Evolutionary conservation across 2,113 vertebrate genomes (phyloP), one percentile per base, ranked within the genome.

Genomic region (Nothoprocta pentlandii): DNA sequence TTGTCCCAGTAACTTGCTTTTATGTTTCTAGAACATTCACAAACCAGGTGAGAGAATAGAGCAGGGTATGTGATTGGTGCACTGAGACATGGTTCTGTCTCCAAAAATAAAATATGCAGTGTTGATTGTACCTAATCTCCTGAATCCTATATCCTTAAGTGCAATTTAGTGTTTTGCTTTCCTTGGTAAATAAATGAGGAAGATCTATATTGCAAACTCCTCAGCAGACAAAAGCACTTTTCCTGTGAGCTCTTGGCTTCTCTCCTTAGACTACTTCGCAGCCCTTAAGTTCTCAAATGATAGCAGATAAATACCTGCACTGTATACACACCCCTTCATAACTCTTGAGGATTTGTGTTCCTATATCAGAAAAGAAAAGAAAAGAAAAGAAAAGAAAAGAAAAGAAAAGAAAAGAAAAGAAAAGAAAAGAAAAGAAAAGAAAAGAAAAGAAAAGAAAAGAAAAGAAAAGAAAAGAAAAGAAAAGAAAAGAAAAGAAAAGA

Each of bases 121-220:
- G 0, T 34, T 26, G 10, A 16, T 5, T 20, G 12, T 44, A 21
- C 14, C 6, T 25, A n/a, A 53, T 53, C 11, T 61, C 34, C 54
- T 2, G 2, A 0, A 25, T 90, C 25, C 17, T 66, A 2, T 17
- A 20, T 7, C 2, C 69, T 54, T 20, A 9, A 0, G 0, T 39
- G 41, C 36, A 74, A 2, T 5, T 30, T 59, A 23, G 19, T 63
- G 21, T 26, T 87, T 84, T 75, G 47, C 41, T 28, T 81, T 89
- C 56, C 26, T 44, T 36, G 85, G 32, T 68, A 46, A 46, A 68
- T 51, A 34, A 69, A 28, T 5, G 9, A 73, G 32, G 23, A 41
- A 66, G 1, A 6, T 46, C 12, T 73, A 16, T 53, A 6, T 16
- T 8, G 2, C 20, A 61, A 73, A 66, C 69, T 67, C 28, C 26